Evolutionary conservation across 30 jellyfish, hydroid and myxozoan genomes (phyloP).

Genomic region (Hydractinia symbiolongicarpus): DNA sequence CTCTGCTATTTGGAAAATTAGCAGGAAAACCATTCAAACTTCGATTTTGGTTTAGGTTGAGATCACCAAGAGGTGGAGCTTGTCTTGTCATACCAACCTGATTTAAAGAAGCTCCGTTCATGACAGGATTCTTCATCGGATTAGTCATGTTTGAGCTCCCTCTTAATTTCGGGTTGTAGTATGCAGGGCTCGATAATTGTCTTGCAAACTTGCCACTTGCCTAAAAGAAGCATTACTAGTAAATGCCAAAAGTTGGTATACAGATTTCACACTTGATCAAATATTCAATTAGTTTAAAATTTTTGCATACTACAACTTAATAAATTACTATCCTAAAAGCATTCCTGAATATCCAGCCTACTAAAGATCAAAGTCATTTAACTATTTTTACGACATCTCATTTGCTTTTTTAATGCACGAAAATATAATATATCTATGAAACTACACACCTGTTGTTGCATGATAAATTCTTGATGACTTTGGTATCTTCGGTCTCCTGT

Average conservation of each 20-base stretch:
- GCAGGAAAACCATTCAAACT: slow-evolving; percentile 17
- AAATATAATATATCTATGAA: background rate
- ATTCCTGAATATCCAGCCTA: too few relatives aligned
- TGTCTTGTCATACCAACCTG: background rate
- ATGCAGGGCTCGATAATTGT: slow-evolving; percentile 35
- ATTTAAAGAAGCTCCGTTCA: background rate
- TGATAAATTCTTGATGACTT: slow-evolving; percentile 58
- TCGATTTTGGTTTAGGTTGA: background rate
- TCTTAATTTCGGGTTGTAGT: slow-evolving; percentile 33
- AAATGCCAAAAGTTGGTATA: too few relatives aligned
- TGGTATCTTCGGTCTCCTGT: slow-evolving; percentile 62
- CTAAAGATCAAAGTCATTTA: too few relatives aligned
- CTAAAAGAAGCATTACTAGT: background rate
- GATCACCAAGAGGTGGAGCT: slow-evolving; percentile 12
- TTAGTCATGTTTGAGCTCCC: slow-evolving; percentile 21
- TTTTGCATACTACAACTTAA: too few relatives aligned
- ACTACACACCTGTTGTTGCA: slow-evolving; percentile 57
- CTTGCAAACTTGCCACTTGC: slow-evolving; percentile 25
- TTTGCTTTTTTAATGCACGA: too few relatives aligned
- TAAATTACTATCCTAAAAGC: too few relatives aligned
- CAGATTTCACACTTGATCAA: too few relatives aligned
- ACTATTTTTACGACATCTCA: too few relatives aligned
- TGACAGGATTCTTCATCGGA: background rate
- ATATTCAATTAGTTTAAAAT: too few relatives aligned
- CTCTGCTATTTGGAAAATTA: background rate